These are phyloP conservation scores for Nylanderia fulva DNA, from an alignment of 1,140 invertebrate genomes.

Conservation along the genomic window DNA sequence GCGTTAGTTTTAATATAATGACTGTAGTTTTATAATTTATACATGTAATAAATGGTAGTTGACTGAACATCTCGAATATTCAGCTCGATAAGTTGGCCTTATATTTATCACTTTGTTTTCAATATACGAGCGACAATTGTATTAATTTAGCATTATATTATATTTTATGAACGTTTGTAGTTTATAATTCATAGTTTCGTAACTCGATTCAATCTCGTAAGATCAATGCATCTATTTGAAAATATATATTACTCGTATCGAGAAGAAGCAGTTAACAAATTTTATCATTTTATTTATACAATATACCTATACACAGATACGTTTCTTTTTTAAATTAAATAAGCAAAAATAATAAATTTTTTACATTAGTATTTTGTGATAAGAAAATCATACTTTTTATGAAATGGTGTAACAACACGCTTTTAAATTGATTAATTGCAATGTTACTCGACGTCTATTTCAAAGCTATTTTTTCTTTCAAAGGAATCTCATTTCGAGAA, in stretches of 20 bases:
- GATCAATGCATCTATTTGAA: neutral
- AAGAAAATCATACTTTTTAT: neutral
- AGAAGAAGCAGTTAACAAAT: neutral
- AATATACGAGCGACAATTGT: no score
- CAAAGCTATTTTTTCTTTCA: slow-evolving; percentile 37
- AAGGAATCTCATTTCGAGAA: slow-evolving; percentile 51
- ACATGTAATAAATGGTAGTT: no score
- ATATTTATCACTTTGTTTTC: no score
- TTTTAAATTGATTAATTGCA: slow-evolving; percentile 27
- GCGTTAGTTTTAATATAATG: no score
- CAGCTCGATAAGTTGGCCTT: no score
- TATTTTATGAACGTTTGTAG: slow-evolving; percentile 25
- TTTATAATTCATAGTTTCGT: neutral
- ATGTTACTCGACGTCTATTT: neutral
- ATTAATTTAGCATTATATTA: no score
- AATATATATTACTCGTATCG: neutral
- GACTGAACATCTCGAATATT: no score
- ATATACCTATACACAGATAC: neutral
- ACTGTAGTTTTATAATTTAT: no score
- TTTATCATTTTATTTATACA: neutral
- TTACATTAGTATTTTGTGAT: neutral
- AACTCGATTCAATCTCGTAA: neutral
- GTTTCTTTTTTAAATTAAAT: slow-evolving; percentile 11
- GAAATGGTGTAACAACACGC: neutral
- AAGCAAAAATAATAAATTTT: slow-evolving; percentile 15